Base-by-base conservation (phyloP, 2,888 invertebrate genomes). In the Caenorhabditis parvicauda region DNA sequence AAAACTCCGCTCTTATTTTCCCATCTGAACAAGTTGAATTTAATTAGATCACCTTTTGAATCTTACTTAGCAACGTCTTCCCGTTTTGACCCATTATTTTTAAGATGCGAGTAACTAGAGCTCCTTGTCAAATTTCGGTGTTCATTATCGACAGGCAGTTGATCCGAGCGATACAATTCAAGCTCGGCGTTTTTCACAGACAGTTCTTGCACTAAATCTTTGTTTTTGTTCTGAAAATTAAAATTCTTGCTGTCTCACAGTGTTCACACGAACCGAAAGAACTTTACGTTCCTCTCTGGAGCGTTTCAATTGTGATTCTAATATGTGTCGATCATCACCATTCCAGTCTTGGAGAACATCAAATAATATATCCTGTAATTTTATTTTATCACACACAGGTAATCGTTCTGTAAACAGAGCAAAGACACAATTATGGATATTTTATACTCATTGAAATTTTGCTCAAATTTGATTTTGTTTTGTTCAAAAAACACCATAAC, bases 1-100 rank as follows among this genome's bases (percentile, higher is more conserved):
- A 74, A 59, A 6, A 67, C 74, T 37, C 78, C 79, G 22, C 74
- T 68, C 50, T 70, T 71, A 38, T 63, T 64, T 37, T 80, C 76
- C 80, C 80, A 80, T 52, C 66, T 66, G 17, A 32, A 49, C n/a
- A 12, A 27, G 1, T 35, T 3, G 19, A 7, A 35, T 29, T 17
- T 1, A 25, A 38, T 3, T n/a, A 17, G 6, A 3, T 45, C 19
- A 25, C 38, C 41, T 21, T 43, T 43, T 21, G 25, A 5, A 7
- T 24, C 7, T 43, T n/a, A n/a, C n/a, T n/a, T n/a, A n/a, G n/a
- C n/a, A n/a, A n/a, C n/a, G n/a, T n/a, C n/a, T n/a, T n/a, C n/a
- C n/a, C n/a, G n/a, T n/a, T n/a, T n/a, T n/a, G n/a, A n/a, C n/a
- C n/a, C n/a, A n/a, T n/a, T n/a, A 0, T 28, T 25, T 0, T 62